These are phyloP conservation scores for Hyppa rectilinea DNA, from an alignment of 2,888 invertebrate species.

Conservation along the genomic window DNA sequence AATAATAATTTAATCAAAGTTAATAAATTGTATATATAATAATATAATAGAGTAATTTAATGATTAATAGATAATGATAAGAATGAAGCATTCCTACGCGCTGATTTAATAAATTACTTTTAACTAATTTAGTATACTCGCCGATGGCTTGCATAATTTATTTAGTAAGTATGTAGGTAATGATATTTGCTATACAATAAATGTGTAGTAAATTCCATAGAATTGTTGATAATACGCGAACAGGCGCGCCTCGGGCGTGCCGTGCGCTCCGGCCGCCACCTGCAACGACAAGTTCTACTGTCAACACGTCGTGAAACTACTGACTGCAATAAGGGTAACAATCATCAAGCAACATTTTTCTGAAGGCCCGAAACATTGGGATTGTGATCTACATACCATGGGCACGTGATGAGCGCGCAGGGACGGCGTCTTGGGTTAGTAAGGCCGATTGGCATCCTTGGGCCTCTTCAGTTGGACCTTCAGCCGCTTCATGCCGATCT, in stretches of 20 bases:
- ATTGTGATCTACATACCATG: conserved; percentile 71
- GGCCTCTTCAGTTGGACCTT: conserved; percentile 99
- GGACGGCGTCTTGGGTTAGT: conserved; percentile 94
- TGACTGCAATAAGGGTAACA: background rate
- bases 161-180: conserved; percentile 85
- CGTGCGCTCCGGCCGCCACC: conserved; percentile 75
- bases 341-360: background rate
- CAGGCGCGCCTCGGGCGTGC: conserved; percentile 80
- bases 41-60: conserved; percentile 91
- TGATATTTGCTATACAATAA: conserved; percentile 89
- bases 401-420: conserved; percentile 84
- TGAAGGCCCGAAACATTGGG: background rate
- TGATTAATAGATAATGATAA: conserved; percentile 91
- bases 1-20: conserved; percentile 91
- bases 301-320: background rate
- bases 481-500: conserved; percentile 99
- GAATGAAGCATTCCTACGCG: conserved; percentile 91
- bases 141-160: conserved; percentile 87
- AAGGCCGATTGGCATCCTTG: conserved; percentile 99
- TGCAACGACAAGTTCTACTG: conserved; percentile 66
- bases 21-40: conserved; percentile 91
- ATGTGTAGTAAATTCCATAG: conserved; percentile 87
- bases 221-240: conserved; percentile 87
- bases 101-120: conserved; percentile 92
- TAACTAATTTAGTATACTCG: conserved; percentile 93